phyloP scores from a whole-genome alignment of 2,113 vertebrate genomes.

The Vireo altiloquus region DNA sequence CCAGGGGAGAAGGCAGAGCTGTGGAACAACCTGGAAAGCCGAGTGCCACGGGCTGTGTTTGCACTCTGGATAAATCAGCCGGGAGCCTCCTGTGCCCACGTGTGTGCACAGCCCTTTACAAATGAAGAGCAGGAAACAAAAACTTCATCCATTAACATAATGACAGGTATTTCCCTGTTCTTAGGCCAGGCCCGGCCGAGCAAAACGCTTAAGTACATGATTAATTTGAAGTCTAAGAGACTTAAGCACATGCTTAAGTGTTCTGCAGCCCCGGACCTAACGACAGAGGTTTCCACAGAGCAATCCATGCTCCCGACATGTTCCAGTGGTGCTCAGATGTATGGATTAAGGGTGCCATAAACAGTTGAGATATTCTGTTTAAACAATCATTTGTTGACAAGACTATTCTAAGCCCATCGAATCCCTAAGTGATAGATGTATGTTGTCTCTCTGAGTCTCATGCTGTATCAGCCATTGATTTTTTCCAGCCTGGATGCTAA shows the following conservation, averaged over 20 bases:
- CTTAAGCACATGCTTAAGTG: constrained; percentile 59
- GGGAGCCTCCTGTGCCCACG: not conserved
- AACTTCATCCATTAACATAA: constrained; percentile 42
- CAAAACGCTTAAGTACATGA: constrained; percentile 50
- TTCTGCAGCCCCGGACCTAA: constrained; percentile 6
- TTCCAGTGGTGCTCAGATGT: constrained; percentile 26
- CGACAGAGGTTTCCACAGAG: constrained; percentile 41
- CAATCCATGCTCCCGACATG: not conserved
- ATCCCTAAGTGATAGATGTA: constrained; percentile 70
- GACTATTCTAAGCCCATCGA: constrained; percentile 69
- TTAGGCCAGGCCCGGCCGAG: not conserved
- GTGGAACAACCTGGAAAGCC: fast-evolving
- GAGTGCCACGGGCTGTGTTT: not conserved
- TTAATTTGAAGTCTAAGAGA: constrained; percentile 65
- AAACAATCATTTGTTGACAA: constrained; percentile 71
- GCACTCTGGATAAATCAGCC: not conserved
- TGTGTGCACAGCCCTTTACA: not conserved
- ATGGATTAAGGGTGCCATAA: constrained; percentile 61
- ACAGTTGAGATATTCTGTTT: constrained; percentile 67
- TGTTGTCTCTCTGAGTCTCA: constrained; percentile 64
- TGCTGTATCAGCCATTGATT: constrained; percentile 66
- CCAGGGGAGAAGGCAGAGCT: not conserved
- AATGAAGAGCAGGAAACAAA: constrained; percentile 44
- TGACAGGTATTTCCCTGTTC: constrained; percentile 36
- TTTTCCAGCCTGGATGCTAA: constrained; percentile 59